Conservation (phyloP, 1,140 invertebrate genomes). For the Apis mellifera region DNA sequence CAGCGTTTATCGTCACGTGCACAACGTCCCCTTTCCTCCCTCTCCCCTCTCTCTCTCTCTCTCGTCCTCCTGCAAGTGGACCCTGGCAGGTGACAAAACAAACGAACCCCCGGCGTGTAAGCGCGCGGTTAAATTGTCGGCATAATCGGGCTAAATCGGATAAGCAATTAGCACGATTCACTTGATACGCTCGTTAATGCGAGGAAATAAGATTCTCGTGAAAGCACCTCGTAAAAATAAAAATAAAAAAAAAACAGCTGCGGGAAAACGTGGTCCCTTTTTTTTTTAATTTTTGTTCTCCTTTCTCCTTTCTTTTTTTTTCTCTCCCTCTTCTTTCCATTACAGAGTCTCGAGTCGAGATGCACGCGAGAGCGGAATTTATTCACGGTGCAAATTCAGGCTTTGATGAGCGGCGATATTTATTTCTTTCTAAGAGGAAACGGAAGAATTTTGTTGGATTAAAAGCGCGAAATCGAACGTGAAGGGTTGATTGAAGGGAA, state of each 20-base stretch:
- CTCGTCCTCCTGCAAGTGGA: not conserved
- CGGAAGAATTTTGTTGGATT: not conserved
- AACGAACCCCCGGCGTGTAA: constrained; percentile 5
- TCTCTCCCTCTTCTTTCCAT: no score
- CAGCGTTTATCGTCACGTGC: constrained; percentile 26
- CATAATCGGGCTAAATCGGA: constrained; percentile 57
- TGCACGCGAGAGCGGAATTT: constrained; percentile 12
- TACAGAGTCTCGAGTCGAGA: not conserved
- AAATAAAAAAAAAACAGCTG: not conserved
- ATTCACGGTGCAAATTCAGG: constrained; percentile 17
- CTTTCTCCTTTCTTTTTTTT: not conserved
- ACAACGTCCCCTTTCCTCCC: not conserved
- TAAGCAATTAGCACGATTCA: constrained; percentile 46
- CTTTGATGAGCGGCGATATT: constrained; percentile 8
- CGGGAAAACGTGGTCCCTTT: not conserved
- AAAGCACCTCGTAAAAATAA: not conserved
- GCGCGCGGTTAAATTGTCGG: constrained; percentile 22
- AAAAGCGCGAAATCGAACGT: constrained; percentile 6
- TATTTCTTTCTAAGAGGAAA: no score
- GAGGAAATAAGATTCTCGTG: not conserved
- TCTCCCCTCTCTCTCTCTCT: no score
- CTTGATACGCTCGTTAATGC: constrained; percentile 34
- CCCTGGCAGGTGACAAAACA: constrained; percentile 30
- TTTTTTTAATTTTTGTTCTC: no score
- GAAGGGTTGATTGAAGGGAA: no score